A percentile compares a stretch with the other conserved stretches of the same genome.
phyloP scores from a whole-genome alignment of 2,113 vertebrate species.

The Cromileptes altivelis region DNA sequence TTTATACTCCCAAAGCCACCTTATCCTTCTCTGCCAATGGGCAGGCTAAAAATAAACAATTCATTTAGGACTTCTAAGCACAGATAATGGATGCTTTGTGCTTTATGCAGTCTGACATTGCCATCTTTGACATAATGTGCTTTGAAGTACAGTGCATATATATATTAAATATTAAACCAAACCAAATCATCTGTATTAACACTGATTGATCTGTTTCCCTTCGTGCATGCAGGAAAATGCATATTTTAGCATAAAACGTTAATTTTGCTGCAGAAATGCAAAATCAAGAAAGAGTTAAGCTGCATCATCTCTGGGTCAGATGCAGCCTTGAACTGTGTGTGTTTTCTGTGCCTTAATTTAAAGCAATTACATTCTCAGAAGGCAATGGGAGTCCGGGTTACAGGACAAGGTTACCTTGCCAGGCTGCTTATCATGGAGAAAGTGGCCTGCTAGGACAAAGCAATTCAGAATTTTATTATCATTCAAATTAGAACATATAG shows the following conservation, averaged over 20 bases:
- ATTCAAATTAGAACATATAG: conserved; percentile 92
- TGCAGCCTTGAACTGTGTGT: conserved; percentile 53
- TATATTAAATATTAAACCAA: conserved; percentile 45
- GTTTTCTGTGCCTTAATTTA: conserved; percentile 76
- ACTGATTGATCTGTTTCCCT: conserved; percentile 15
- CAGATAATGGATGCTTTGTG: conserved; percentile 69
- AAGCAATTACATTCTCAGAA: conserved; percentile 72
- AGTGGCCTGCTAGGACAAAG: conserved; percentile 83
- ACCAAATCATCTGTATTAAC: neutral
- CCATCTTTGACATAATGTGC: conserved; percentile 57
- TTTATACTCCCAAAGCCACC: conserved; percentile 84
- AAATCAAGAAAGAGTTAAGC: conserved; percentile 29
- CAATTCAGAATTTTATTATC: conserved; percentile 90
- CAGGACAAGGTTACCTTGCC: conserved; percentile 89
- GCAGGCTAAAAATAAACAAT: conserved; percentile 82
- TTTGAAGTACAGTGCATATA: conserved; percentile 42
- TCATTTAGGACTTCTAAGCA: conserved; percentile 80
- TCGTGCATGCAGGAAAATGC: neutral
- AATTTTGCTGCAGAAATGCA: neutral
- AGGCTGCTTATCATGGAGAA: conserved; percentile 84
- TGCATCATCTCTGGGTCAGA: conserved; percentile 49
- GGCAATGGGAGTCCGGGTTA: conserved; percentile 75
- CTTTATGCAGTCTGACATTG: conserved; percentile 49
- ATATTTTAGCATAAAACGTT: conserved; percentile 16
- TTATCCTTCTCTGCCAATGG: conserved; percentile 79